Evolutionary conservation across 2,797 vertebrate species (phyloP), one percentile per base, ranked within the genome.

Genomic region (Corythornis leucogaster): DNA sequence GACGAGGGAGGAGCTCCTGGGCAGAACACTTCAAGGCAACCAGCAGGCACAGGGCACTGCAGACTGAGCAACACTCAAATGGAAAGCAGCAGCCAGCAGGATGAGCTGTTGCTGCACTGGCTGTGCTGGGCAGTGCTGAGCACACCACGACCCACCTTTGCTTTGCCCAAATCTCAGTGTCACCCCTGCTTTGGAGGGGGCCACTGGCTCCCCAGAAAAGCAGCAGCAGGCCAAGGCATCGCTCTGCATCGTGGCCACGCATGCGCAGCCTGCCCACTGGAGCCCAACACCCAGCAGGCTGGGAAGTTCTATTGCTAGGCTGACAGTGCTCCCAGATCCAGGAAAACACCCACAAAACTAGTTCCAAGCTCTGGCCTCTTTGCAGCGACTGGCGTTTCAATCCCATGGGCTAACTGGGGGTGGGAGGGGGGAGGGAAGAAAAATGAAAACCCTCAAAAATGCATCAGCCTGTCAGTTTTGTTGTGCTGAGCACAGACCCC

Each of bases 1-100:
- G 89, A 33, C 2, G 2, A 92, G 50, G 77, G 83, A 95, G 83
- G 51, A 83, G 70, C 57, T 79, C 59, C 17, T 0, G 7, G 57
- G 57, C 80, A 86, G 50, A 53, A 61, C 59, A 12, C 57, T 88
- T 90, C 61, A 38, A 94, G 82, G 62, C 84, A 69, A 67, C 54
- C 28, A 28, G 63, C 5, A 20, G 57, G 86, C 77, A 76, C 40
- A 12, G 59, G 38, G n/a, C 31, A 75, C 61, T 46, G 88, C 30
- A 61, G 61, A 42, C 57, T 40, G 17, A 63, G 71, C 18, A 13
- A 21, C 16, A 3, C 35, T 59, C 55, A 25, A 61, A 77, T 46
- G 74, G 82, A 84, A 90, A 93, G 30, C 67, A 80, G 69, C 2
- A 4, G 66, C 0, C 1, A 83, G 63, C 5, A 35, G 74, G 80